These are phyloP conservation scores for Coregonus ussuriensis DNA, from an alignment of 2,797 vertebrate species.

Conservation along the genomic window DNA sequence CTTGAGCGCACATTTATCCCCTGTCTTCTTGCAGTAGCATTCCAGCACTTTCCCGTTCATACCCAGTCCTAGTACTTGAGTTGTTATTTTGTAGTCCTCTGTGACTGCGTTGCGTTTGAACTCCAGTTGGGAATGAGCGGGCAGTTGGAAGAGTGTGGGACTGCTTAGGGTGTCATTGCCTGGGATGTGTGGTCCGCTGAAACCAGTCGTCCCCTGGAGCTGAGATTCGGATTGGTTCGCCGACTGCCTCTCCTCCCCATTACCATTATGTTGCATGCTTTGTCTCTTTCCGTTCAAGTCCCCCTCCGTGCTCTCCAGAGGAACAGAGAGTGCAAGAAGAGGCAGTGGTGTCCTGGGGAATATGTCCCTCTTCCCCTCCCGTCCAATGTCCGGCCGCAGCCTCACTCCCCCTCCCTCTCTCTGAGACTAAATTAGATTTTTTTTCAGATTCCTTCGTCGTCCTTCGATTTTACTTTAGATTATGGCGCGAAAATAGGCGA, in stretches of 20 bases:
- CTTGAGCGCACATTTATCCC: constrained; percentile 92
- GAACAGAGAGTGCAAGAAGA: not conserved
- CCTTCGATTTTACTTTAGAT: not conserved
- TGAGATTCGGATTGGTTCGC: not conserved
- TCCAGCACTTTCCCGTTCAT: constrained; percentile 92
- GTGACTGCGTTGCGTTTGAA: constrained; percentile 88
- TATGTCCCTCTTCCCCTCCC: not conserved
- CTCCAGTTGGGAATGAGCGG: constrained; percentile 58
- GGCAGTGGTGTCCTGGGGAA: no score
- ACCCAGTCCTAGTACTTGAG: constrained; percentile 88
- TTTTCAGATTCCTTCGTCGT: not conserved
- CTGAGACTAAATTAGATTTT: not conserved
- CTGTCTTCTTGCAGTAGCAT: constrained; percentile 85
- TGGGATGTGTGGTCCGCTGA: not conserved
- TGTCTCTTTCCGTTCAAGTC: not conserved
- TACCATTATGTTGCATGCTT: constrained; percentile 3
- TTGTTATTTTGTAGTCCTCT: constrained; percentile 90
- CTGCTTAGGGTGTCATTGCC: constrained; percentile 26
- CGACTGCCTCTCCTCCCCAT: not conserved
- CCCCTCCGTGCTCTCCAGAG: not conserved
- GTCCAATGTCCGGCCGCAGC: no score
- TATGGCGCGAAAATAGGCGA: not conserved
- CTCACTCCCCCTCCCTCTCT: not conserved
- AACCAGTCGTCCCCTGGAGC: not conserved
- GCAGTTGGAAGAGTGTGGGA: no score